A percentile compares a stretch with the other conserved stretches of the same genome.
Conservation (phyloP, 2,888 invertebrate species). For the Tachystola acroxantha region DNA sequence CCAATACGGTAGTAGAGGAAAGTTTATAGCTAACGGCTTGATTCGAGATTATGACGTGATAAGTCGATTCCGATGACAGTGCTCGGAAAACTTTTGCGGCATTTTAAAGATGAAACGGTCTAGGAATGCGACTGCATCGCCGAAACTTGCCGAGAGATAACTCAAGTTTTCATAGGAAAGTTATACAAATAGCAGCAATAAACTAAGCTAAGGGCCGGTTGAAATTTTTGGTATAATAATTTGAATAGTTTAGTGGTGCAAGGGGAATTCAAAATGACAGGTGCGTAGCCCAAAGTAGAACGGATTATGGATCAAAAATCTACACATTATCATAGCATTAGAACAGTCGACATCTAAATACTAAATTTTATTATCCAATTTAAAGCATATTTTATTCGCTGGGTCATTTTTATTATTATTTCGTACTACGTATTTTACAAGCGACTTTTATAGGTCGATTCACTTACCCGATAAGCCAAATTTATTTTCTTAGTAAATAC, state of each 20-base stretch:
- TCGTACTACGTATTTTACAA: not conserved
- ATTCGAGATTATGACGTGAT: too few species aligned
- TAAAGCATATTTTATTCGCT: too few species aligned
- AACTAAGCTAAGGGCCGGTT: slow-evolving; percentile 22
- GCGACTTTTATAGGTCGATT: not conserved
- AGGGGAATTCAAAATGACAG: slow-evolving; percentile 10
- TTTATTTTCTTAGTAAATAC: not conserved
- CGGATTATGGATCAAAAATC: not conserved
- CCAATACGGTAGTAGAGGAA: too few species aligned
- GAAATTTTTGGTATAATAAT: slow-evolving; percentile 12
- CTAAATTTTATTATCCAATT: too few species aligned
- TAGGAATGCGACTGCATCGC: slow-evolving; percentile 33
- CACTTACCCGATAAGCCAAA: not conserved
- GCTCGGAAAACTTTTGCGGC: not conserved
- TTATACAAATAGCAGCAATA: slow-evolving; percentile 35
- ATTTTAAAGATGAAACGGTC: slow-evolving; percentile 13
- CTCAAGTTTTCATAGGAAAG: slow-evolving; percentile 32
- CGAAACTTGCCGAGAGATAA: slow-evolving; percentile 26
- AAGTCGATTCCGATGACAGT: too few species aligned
- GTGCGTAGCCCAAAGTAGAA: slow-evolving; percentile 5
- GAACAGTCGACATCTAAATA: too few species aligned
- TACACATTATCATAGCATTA: too few species aligned
- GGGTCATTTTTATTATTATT: too few species aligned
- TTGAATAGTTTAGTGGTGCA: slow-evolving; percentile 7
- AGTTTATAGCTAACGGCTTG: too few species aligned